A percentile compares a stretch with the other conserved stretches of the same genome.
Evolutionary conservation across 2,797 vertebrate genomes (phyloP).

Genomic region (Gorsachius magnificus): DNA sequence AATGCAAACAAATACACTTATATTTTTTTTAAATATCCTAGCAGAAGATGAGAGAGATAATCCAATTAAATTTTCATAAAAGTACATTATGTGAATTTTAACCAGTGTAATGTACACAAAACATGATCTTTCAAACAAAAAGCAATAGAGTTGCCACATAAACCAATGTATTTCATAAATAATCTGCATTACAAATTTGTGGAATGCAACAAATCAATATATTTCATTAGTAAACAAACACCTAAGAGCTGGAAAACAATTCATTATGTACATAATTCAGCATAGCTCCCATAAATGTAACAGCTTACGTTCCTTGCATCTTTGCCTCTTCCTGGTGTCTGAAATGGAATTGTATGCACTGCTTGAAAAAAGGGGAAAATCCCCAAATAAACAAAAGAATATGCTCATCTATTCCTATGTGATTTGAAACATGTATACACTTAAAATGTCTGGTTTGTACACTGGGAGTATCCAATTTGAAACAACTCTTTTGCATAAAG

Average conservation of each 20-base stretch:
- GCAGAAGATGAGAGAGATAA: conserved; percentile 7
- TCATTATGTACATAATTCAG: conserved; percentile 13
- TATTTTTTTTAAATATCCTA: neutral
- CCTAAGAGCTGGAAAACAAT: conserved; percentile 4
- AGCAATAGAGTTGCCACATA: conserved; percentile 33
- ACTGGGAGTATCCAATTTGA: neutral
- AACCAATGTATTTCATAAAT: conserved; percentile 19
- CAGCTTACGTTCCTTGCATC: neutral
- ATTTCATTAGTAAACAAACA: conserved; percentile 22
- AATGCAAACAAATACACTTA: neutral
- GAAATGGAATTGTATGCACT: neutral
- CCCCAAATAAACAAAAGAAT: neutral
- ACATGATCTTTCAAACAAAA: conserved; percentile 34
- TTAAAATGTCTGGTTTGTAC: conserved; percentile 26
- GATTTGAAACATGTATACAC: neutral
- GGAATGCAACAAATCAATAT: conserved; percentile 14
- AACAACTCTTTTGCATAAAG: conserved; percentile 34
- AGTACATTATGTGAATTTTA: neutral
- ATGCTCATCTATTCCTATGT: neutral
- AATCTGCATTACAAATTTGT: neutral
- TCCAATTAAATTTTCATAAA: conserved; percentile 37
- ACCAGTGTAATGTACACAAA: neutral
- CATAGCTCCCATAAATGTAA: neutral
- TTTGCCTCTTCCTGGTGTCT: neutral
- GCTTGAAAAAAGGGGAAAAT: neutral